phyloP scores from a whole-genome alignment of 2,113 vertebrate genomes.

The Xiphorhynchus elegans region DNA sequence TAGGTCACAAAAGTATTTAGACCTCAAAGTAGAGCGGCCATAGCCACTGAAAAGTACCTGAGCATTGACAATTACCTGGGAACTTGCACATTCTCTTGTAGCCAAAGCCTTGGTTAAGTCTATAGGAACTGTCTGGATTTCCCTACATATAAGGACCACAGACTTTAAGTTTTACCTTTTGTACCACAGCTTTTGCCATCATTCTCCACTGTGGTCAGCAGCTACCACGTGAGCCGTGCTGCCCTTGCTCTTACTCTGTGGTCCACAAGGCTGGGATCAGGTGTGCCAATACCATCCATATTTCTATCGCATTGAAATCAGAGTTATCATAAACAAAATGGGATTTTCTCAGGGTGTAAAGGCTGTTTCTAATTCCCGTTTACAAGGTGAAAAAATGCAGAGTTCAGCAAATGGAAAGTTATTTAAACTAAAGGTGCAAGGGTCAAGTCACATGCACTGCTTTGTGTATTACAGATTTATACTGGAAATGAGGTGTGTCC shows the following conservation, averaged over 20 bases:
- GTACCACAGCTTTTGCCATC: background rate
- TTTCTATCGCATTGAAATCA: background rate
- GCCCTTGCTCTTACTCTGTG: background rate
- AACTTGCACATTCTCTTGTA: background rate
- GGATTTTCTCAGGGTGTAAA: background rate
- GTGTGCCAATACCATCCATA: accelerated
- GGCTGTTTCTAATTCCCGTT: background rate
- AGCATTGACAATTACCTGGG: background rate
- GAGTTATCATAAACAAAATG: background rate
- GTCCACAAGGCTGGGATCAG: background rate
- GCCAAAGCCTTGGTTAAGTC: background rate
- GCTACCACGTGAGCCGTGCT: background rate
- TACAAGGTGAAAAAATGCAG: background rate
- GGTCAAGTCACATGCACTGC: background rate
- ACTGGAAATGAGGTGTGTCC: background rate
- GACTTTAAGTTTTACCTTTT: background rate
- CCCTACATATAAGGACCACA: accelerated
- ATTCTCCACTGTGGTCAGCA: background rate
- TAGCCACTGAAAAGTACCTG: background rate
- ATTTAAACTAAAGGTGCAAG: background rate
- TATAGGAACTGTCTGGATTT: background rate
- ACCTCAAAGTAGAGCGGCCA: background rate
- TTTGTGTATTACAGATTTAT: background rate
- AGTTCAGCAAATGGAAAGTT: background rate
- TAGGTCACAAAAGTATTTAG: background rate